phyloP scores from a whole-genome alignment of 2,113 vertebrate species.

The Oostethus manadensis region DNA sequence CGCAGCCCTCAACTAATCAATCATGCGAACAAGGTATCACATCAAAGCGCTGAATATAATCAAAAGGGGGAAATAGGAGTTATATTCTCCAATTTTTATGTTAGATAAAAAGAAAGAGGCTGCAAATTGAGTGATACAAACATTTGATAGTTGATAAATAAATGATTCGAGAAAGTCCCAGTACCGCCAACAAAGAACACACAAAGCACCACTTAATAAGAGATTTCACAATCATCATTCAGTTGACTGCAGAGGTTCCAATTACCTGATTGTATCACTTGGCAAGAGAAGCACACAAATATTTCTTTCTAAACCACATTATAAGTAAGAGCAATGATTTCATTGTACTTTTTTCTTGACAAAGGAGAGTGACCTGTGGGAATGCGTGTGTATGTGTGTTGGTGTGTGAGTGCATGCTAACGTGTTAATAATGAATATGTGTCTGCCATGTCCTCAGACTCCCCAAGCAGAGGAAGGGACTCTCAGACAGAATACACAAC shows the following conservation, averaged over 20 bases:
- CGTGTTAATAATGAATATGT: constrained; percentile 65
- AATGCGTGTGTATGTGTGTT: background rate
- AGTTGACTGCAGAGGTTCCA: constrained; percentile 81
- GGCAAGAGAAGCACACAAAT: constrained; percentile 83
- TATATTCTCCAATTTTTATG: constrained; percentile 53
- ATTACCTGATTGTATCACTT: constrained; percentile 93
- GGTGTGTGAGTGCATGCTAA: constrained; percentile 35
- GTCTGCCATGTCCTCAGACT: constrained; percentile 57
- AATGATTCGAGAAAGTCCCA: constrained; percentile 26
- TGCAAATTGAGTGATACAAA: constrained; percentile 18
- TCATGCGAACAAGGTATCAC: constrained; percentile 64
- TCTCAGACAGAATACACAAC: constrained; percentile 72
- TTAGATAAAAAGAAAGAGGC: constrained; percentile 19
- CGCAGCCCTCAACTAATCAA: constrained; percentile 53
- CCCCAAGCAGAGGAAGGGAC: constrained; percentile 71
- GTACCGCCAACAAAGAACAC: constrained; percentile 36
- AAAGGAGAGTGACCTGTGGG: constrained; percentile 6
- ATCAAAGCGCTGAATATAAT: constrained; percentile 64
- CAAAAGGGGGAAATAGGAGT: constrained; percentile 50
- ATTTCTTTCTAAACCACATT: constrained; percentile 87
- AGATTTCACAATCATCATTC: constrained; percentile 88
- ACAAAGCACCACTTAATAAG: constrained; percentile 78
- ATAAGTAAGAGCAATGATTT: constrained; percentile 87
- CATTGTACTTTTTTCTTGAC: constrained; percentile 82
- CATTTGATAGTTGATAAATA: constrained; percentile 41